Evolutionary conservation across 2,888 invertebrate genomes (phyloP).

Genomic region (Sericinus montela): DNA sequence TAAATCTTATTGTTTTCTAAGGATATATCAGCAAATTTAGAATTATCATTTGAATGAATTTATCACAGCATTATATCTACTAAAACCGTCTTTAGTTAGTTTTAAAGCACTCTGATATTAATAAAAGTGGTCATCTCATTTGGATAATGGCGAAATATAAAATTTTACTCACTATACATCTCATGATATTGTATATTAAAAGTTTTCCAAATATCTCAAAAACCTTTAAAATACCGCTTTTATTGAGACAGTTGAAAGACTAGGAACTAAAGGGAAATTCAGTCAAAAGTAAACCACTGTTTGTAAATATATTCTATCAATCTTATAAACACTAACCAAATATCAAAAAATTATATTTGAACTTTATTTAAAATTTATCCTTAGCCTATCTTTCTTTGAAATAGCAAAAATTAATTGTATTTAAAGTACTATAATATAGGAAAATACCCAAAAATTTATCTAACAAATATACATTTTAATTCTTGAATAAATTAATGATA

Average conservation of each 20-base stretch:
- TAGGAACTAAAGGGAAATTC: conserved; percentile 18
- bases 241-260: conserved; percentile 3
- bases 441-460: conserved; percentile 12
- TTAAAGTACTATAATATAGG: conserved; percentile 19
- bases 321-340: conserved; percentile 4
- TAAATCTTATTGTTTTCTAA: conserved; percentile 8
- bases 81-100: conserved; percentile 2
- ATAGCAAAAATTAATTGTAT: conserved; percentile 14
- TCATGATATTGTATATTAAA: conserved; percentile 7
- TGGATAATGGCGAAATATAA: conserved; percentile 7
- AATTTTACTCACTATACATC: conserved; percentile 3
- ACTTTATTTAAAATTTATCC: not conserved
- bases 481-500: conserved; percentile 16
- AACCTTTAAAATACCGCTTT: conserved; percentile 8
- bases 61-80: conserved; percentile 14
- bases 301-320: conserved; percentile 19
- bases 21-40: conserved; percentile 14
- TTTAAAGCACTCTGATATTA: not conserved
- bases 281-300: conserved; percentile 14
- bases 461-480: conserved; percentile 22
- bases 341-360: conserved; percentile 3
- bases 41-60: conserved; percentile 7
- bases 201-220: conserved; percentile 14
- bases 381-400: conserved; percentile 7
- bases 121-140: not conserved